phyloP scores from a whole-genome alignment of 2,797 vertebrate species.

The Acanthornis magna region DNA sequence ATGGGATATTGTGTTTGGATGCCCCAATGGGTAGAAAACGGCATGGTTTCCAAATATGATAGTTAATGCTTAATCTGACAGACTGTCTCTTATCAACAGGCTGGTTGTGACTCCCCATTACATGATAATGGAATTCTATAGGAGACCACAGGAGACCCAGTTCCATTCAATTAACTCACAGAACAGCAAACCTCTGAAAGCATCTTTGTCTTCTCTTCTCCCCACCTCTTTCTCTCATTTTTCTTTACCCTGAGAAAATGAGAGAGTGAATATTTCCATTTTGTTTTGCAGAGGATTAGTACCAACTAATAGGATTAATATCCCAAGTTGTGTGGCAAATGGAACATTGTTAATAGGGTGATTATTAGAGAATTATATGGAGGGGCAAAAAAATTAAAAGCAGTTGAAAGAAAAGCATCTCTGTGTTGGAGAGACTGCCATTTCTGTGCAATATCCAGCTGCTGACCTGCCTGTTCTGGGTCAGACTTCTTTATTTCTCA shows the following conservation, averaged over 20 bases:
- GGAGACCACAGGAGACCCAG: slow-evolving; percentile 40
- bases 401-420: neutral
- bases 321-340: slow-evolving; percentile 56
- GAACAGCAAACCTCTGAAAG: slow-evolving; percentile 39
- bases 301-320: slow-evolving; percentile 70
- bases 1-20: slow-evolving; percentile 25
- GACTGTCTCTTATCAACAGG: slow-evolving; percentile 46
- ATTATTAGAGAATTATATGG: slow-evolving; percentile 63
- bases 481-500: slow-evolving; percentile 13
- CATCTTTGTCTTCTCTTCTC: slow-evolving; percentile 24
- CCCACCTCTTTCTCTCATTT: neutral
- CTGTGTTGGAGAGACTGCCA: neutral
- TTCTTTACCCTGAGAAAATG: slow-evolving; percentile 24
- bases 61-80: slow-evolving; percentile 60
- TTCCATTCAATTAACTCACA: slow-evolving; percentile 55
- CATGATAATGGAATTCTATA: slow-evolving; percentile 55
- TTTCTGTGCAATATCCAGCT: slow-evolving; percentile 9
- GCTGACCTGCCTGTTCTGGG: neutral
- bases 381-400: slow-evolving; percentile 36
- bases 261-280: slow-evolving; percentile 41
- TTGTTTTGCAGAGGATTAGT: slow-evolving; percentile 59
- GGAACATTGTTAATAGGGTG: slow-evolving; percentile 62
- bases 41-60: slow-evolving; percentile 36
- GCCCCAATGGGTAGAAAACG: slow-evolving; percentile 39
- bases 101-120: slow-evolving; percentile 43